Evolutionary conservation across 2,797 vertebrate genomes (phyloP).

Genomic region (Rachycentron canadum): DNA sequence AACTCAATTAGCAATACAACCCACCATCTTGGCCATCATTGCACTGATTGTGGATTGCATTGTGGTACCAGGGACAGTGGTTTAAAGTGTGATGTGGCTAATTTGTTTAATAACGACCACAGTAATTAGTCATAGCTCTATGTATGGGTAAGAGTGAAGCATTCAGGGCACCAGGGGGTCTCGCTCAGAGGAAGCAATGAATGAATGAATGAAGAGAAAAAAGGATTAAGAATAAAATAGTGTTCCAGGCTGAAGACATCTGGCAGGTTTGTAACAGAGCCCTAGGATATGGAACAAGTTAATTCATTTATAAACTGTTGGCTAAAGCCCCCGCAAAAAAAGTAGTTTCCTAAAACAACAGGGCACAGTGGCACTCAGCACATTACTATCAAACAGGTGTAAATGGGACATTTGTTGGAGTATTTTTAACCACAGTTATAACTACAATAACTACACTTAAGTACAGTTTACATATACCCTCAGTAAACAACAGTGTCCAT

Average conservation of each 20-base stretch:
- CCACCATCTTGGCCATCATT: background rate
- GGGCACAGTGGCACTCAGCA: background rate
- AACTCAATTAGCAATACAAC: background rate
- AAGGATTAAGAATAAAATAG: background rate
- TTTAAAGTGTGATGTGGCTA: background rate
- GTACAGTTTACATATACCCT: background rate
- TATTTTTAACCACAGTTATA: background rate
- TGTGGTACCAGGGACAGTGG: background rate
- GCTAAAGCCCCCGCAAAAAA: background rate
- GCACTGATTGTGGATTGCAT: background rate
- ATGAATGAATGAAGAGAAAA: background rate
- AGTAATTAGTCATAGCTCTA: background rate
- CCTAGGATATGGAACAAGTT: background rate
- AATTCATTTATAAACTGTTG: background rate
- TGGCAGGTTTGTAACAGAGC: background rate
- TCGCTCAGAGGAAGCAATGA: constrained; percentile 6
- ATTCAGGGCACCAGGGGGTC: background rate
- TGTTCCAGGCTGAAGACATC: background rate
- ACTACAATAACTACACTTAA: too few species aligned
- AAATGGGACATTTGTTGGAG: background rate
- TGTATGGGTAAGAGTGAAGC: background rate
- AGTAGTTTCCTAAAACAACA: background rate
- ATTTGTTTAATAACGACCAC: background rate
- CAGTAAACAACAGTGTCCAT: background rate
- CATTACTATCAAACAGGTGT: background rate